A percentile compares a stretch with the other conserved stretches of the same genome.
Evolutionary conservation across 2,797 vertebrate species (phyloP).

Genomic region (Leucoraja ocellata): DNA sequence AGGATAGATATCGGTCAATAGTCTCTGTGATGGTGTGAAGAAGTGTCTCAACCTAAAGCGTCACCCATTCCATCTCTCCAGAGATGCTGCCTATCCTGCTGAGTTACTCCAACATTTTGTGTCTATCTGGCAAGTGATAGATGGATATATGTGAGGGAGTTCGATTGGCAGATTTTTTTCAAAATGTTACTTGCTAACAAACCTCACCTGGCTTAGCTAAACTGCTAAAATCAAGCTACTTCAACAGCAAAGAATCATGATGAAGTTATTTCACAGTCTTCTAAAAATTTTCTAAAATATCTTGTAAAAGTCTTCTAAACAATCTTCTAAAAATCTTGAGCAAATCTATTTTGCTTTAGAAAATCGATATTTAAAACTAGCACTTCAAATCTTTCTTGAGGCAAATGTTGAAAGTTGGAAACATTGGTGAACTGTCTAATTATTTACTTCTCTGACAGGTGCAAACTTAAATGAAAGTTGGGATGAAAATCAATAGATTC

Average conservation of each 20-base stretch:
- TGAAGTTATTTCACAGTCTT: neutral
- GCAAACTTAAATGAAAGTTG: neutral
- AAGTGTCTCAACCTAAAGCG: too few relatives aligned
- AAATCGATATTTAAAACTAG: neutral
- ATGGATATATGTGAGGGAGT: too few relatives aligned
- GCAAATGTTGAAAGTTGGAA: neutral
- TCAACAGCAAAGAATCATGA: neutral
- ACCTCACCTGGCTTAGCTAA: neutral
- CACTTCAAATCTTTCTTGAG: neutral
- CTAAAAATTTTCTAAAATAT: neutral
- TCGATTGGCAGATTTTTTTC: too few relatives aligned
- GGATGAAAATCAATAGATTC: constrained; percentile 8
- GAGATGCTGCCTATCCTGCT: too few relatives aligned
- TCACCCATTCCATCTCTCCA: too few relatives aligned
- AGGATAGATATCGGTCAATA: too few relatives aligned
- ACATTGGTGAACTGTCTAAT: neutral
- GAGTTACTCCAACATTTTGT: too few relatives aligned
- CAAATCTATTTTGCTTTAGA: neutral
- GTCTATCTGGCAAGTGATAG: too few relatives aligned
- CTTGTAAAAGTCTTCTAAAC: neutral
- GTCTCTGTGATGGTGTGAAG: too few relatives aligned
- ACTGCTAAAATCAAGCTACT: neutral
- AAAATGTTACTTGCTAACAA: neutral
- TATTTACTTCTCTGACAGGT: neutral
- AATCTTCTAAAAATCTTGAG: neutral